These are phyloP conservation scores for Schizopygopsis malacanthus DNA, from an alignment of 2,797 vertebrate genomes.

Conservation along the genomic window DNA sequence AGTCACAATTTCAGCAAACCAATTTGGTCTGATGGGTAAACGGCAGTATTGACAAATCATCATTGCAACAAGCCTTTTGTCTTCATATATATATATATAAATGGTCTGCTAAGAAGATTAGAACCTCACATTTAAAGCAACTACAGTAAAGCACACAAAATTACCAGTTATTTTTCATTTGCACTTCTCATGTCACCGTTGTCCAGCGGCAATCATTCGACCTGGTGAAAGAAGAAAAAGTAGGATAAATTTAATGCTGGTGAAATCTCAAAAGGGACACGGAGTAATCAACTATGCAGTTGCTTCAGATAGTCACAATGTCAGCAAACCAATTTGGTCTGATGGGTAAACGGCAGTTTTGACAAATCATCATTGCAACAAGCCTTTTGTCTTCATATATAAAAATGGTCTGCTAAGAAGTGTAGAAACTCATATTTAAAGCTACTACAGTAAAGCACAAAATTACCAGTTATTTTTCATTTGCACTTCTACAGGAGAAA, in stretches of 20 bases:
- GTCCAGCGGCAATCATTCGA: background rate
- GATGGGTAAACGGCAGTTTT: slow-evolving; percentile 72
- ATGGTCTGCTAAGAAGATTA: background rate
- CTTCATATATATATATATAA: too few relatives aligned
- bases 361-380: slow-evolving; percentile 64
- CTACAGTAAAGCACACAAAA: background rate
- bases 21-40: slow-evolving; percentile 71
- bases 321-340: slow-evolving; percentile 70
- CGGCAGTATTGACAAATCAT: slow-evolving; percentile 68
- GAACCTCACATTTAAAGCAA: background rate
- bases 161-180: background rate
- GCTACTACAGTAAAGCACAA: too few relatives aligned
- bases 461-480: background rate
- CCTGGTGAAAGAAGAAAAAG: background rate
- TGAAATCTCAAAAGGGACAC: background rate
- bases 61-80: slow-evolving; percentile 35
- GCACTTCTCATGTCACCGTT: too few relatives aligned
- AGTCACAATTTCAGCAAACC: slow-evolving; percentile 72
- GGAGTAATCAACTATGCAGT: background rate
- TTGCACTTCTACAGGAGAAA: background rate
- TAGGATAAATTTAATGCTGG: background rate
- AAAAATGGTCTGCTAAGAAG: background rate
- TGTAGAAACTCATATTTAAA: background rate
- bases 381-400: too few relatives aligned
- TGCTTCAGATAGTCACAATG: slow-evolving; percentile 75